These are phyloP conservation scores for Rachycentron canadum DNA, from an alignment of 2,797 vertebrate species.

Conservation along the genomic window DNA sequence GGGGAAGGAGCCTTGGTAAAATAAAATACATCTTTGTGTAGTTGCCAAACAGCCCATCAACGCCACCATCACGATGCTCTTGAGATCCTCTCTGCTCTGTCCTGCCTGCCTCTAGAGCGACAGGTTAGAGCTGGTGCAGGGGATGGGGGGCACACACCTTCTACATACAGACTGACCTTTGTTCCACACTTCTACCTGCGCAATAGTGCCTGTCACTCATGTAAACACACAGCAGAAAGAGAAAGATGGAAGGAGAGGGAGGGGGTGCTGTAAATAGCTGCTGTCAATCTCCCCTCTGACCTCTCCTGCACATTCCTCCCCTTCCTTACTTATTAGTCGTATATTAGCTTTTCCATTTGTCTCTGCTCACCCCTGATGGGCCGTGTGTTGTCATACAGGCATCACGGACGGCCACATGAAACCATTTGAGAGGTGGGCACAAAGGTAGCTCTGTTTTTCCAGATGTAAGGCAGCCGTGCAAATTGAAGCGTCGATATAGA, in stretches of 20 bases:
- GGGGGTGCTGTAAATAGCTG: slow-evolving; percentile 66
- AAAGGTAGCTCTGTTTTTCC: slow-evolving; percentile 85
- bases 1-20: slow-evolving; percentile 39
- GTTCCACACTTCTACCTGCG: slow-evolving; percentile 35
- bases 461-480: slow-evolving; percentile 69
- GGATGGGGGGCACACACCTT: slow-evolving; percentile 8
- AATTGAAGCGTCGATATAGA: slow-evolving; percentile 71
- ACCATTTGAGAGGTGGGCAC: slow-evolving; percentile 63
- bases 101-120: slow-evolving; percentile 7
- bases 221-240: slow-evolving; percentile 54
- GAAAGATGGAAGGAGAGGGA: slow-evolving; percentile 25
- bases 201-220: slow-evolving; percentile 57
- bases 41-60: slow-evolving; percentile 35
- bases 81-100: slow-evolving; percentile 17
- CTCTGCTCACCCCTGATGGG: slow-evolving; percentile 69
- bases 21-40: slow-evolving; percentile 48
- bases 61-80: slow-evolving; percentile 16
- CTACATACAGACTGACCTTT: slow-evolving; percentile 65
- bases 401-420: slow-evolving; percentile 52
- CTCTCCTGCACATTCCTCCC: slow-evolving; percentile 73
- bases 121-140: slow-evolving; percentile 2
- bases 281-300: slow-evolving; percentile 74
- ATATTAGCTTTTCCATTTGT: slow-evolving; percentile 81
- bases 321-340: slow-evolving; percentile 78
- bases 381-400: slow-evolving; percentile 66